phyloP scores from a whole-genome alignment of 2,888 invertebrate genomes.

The Scaptodrosophila latifasciaeformis region DNA sequence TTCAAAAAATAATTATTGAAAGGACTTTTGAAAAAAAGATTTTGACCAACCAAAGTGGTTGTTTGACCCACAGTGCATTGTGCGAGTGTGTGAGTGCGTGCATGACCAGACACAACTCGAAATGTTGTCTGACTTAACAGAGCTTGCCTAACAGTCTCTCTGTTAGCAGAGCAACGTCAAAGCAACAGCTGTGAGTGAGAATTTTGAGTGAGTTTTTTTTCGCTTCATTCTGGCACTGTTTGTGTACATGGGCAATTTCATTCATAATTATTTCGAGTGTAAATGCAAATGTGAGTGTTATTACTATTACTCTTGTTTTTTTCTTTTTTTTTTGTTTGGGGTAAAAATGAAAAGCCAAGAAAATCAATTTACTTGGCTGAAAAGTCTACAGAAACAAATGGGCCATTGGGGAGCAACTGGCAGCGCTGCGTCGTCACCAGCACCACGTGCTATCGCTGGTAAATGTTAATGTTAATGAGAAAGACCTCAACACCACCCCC shows the following conservation, averaged over 20 bases:
- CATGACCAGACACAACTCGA: background rate
- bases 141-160: too few relatives aligned
- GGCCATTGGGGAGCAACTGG: conserved; percentile 49
- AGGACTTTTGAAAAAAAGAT: too few relatives aligned
- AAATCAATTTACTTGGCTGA: conserved; percentile 48
- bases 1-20: too few relatives aligned
- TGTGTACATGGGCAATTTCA: conserved; percentile 34
- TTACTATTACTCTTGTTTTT: background rate
- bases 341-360: conserved; percentile 4
- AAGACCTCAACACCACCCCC: conserved; percentile 7
- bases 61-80: too few relatives aligned
- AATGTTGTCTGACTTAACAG: background rate
- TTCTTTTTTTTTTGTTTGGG: background rate
- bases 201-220: conserved; percentile 15
- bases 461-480: conserved; percentile 25
- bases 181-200: conserved; percentile 48
- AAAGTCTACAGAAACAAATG: conserved; percentile 36
- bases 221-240: background rate
- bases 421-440: conserved; percentile 26
- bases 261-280: conserved; percentile 61
- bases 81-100: too few relatives aligned
- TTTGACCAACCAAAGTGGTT: too few relatives aligned
- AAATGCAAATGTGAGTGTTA: conserved; percentile 12
- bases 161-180: conserved; percentile 18
- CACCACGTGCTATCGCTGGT: conserved; percentile 30